Evolutionary conservation across 2,797 vertebrate species (phyloP).

Genomic region (Galaxias olidus): DNA sequence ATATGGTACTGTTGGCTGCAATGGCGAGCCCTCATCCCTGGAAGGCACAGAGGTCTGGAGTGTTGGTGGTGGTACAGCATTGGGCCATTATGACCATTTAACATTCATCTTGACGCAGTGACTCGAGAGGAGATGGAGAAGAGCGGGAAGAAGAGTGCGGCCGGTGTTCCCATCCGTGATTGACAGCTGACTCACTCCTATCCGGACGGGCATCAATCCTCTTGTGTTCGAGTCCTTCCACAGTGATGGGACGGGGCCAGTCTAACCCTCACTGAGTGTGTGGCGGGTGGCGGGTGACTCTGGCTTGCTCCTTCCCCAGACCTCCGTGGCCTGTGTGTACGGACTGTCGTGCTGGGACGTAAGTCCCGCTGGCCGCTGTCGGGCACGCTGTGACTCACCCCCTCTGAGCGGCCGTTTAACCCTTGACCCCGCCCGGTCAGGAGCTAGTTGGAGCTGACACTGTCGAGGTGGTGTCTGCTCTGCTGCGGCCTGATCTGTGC

Average conservation of each 20-base stretch:
- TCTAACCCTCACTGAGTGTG: neutral
- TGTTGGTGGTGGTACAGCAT: too few species aligned
- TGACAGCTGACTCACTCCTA: too few species aligned
- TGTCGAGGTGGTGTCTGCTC: conserved; percentile 24
- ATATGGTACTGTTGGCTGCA: too few species aligned
- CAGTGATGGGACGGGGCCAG: neutral
- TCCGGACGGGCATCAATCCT: neutral
- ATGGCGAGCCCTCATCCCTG: too few species aligned
- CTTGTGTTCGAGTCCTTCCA: neutral
- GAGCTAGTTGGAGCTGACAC: conserved; percentile 28
- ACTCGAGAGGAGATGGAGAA: too few species aligned
- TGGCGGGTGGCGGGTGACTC: neutral
- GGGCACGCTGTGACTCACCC: conserved; percentile 33
- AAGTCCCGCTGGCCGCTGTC: conserved; percentile 29
- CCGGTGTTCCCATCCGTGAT: too few species aligned
- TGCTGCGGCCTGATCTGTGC: conserved; percentile 9
- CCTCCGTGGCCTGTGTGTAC: neutral
- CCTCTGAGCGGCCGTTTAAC: conserved; percentile 42
- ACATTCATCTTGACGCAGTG: too few species aligned
- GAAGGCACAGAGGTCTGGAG: too few species aligned
- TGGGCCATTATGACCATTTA: neutral
- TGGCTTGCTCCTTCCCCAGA: neutral
- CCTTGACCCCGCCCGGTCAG: conserved; percentile 33
- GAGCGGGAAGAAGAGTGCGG: too few species aligned
- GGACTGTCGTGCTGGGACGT: conserved; percentile 1